Evolutionary conservation across 37 sponge, comb jelly and placozoan species (phyloP), one percentile per base, ranked within the genome.

Genomic region (Halisarca cf. caerulea): DNA sequence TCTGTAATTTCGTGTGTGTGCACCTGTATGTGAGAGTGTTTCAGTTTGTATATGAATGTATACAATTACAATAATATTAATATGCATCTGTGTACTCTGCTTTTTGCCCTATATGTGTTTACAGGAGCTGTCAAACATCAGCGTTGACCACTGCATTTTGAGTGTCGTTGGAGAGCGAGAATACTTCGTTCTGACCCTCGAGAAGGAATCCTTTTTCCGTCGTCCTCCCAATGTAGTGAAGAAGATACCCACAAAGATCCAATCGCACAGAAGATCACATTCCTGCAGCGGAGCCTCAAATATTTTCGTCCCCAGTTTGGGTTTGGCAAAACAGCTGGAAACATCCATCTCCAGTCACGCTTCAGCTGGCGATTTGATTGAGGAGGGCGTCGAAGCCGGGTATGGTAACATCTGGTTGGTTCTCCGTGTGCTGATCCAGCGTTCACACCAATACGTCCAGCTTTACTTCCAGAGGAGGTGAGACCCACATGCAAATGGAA

Each of bases 381-480:
- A 74, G 36, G 20, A 37, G 35, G 25, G 60, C 8, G 30, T 28
- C 7, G 30, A 34, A 1, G 1, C 35, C 32, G 17, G 17, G 33
- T 4, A 34, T 34, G 35, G 33, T 25, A 74, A 40, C 53, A 80
- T 80, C 47, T 89, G 89, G 89, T 33, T 89, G 32, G 57, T 89
- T 6, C 59, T 89, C 25, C 69, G 85, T 38, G 80, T 86, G 3
- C 71, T 90, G n/a, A 74, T 1, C 25, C 45, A 74, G 24, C 38
- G 77, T 21, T 23, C 45, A 43, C 83, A 47, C 6, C 53, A 77
- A 20, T 7, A 77, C 24, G 90, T 86, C 18, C 86, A 86, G 32
- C 35, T 90, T 33, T 86, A 86, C 66, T 78, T 86, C 53, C 90
- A 90, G 55, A 47, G 25, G n/a, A 86, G 86, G 81, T 86, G 6